Base-by-base conservation (phyloP, 2,888 invertebrate genomes). In the Drosophila atripex region DNA sequence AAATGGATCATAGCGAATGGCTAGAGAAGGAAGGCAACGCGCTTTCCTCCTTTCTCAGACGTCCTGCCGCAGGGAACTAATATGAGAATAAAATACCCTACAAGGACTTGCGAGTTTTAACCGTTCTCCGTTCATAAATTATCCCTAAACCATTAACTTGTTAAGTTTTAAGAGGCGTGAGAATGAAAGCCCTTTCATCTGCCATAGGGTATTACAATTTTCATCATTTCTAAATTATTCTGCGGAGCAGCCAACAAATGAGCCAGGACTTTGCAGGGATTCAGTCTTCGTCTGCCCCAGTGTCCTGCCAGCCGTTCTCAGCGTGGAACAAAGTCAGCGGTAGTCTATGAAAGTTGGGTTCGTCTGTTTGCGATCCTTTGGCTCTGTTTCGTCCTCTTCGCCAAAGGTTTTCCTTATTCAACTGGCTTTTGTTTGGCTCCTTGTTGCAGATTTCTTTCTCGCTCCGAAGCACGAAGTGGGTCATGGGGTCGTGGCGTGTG, bases 401-500 rank as follows among this genome's bases (percentile, higher is more conserved):
- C 30, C 35, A 35, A 35, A 21, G 51, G 32, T 21, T 53, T 32
- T 47, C 50, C 49, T 51, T 70, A 58, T 49, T 45, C 56, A 21
- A 16, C 21, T 55, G 69, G 56, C 68, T 49, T 66, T 68, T 70
- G 69, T 69, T 66, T 66, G 69, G 56, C 43, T 66, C 63, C 69
- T 66, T 84, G 68, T 77, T 84, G 71, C 65, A 56, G 65, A 72
- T 86, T 77, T 69, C 50, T 70, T 70, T 51, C 54, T 45, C 57
- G 69, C 78, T 70, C 69, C 61, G 47, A 4, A 5, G 21, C 9
- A 68, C 64, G 64, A 82, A 86, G 80, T 82, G 70, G 82, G 82
- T 82, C 82, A 82, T 55, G 75, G 75, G 88, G 82, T 87, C 82
- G 83, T 87, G 75, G 83, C 75, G 75, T 85, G 86, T 82, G 87